A percentile compares a stretch with the other conserved stretches of the same genome.
Conservation (phyloP, 2,888 invertebrate genomes). For the Brachylomia viminalis region DNA sequence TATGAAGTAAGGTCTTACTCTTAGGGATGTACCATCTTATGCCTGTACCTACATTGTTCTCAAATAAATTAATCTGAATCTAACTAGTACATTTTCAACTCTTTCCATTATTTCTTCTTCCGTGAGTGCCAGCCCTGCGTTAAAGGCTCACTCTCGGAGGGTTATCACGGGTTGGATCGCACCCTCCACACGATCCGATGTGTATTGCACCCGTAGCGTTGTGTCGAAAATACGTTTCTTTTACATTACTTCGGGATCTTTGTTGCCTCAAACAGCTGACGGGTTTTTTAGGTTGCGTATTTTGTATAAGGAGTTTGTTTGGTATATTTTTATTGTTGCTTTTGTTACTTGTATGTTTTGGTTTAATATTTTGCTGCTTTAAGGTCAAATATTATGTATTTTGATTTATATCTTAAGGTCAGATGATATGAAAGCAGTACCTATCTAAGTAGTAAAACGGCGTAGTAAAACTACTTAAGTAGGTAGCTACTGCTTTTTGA, state of each 20-base stretch:
- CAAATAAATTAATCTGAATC: too few relatives aligned
- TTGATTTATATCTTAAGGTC: not conserved
- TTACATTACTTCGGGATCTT: slow-evolving; percentile 41
- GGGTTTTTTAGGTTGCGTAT: slow-evolving; percentile 12
- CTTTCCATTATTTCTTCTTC: not conserved
- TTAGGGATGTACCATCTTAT: too few relatives aligned
- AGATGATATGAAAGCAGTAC: too few relatives aligned
- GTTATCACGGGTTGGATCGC: slow-evolving; percentile 77
- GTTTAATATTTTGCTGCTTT: not conserved
- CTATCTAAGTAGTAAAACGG: too few relatives aligned
- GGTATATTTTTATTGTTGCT: not conserved
- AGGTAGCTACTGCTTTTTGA: too few relatives aligned
- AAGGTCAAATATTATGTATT: not conserved
- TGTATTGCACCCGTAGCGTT: slow-evolving; percentile 48
- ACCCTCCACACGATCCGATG: slow-evolving; percentile 70
- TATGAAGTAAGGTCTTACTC: too few relatives aligned
- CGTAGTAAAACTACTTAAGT: too few relatives aligned
- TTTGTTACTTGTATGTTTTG: not conserved
- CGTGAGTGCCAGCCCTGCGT: slow-evolving; percentile 74
- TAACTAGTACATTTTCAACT: not conserved
- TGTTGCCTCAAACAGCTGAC: slow-evolving; percentile 61
- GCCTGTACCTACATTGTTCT: too few relatives aligned
- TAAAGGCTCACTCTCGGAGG: slow-evolving; percentile 76
- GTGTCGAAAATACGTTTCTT: slow-evolving; percentile 53
- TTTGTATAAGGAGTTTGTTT: slow-evolving; percentile 3